These are phyloP conservation scores for Momotus momota DNA, from an alignment of 2,797 vertebrate species.

Conservation along the genomic window DNA sequence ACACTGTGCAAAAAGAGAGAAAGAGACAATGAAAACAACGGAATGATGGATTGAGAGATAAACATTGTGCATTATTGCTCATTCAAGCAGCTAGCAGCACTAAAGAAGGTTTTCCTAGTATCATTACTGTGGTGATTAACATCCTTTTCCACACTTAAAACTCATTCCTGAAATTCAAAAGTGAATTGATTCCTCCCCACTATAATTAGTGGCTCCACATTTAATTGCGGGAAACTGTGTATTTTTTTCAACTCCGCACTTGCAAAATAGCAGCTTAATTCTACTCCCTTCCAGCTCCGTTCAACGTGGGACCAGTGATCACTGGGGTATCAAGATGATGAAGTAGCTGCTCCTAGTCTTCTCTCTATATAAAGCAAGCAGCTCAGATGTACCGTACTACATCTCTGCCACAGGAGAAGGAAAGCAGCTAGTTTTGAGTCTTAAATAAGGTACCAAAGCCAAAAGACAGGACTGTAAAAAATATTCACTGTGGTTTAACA, in stretches of 20 bases:
- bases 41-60: conserved; percentile 22
- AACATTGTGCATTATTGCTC: conserved; percentile 7
- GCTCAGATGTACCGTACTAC: not conserved
- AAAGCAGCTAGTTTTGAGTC: not conserved
- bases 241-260: conserved; percentile 38
- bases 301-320: rapidly evolving
- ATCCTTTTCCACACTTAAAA: conserved; percentile 73
- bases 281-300: not conserved
- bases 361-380: not conserved
- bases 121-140: conserved; percentile 66
- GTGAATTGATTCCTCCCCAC: conserved; percentile 63
- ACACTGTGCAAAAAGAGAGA: not conserved
- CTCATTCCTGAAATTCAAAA: conserved; percentile 59
- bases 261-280: not conserved
- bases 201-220: conserved; percentile 63
- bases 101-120: conserved; percentile 68
- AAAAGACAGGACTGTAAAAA: not conserved
- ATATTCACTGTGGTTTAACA: not conserved
- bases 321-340: not conserved
- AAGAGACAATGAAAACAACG: not conserved
- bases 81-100: conserved; percentile 65
- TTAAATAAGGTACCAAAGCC: not conserved
- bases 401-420: not conserved
- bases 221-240: conserved; percentile 55
- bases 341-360: not conserved